These are phyloP conservation scores for Cetoscarus ocellatus DNA, from an alignment of 2,797 vertebrate genomes.

Conservation along the genomic window DNA sequence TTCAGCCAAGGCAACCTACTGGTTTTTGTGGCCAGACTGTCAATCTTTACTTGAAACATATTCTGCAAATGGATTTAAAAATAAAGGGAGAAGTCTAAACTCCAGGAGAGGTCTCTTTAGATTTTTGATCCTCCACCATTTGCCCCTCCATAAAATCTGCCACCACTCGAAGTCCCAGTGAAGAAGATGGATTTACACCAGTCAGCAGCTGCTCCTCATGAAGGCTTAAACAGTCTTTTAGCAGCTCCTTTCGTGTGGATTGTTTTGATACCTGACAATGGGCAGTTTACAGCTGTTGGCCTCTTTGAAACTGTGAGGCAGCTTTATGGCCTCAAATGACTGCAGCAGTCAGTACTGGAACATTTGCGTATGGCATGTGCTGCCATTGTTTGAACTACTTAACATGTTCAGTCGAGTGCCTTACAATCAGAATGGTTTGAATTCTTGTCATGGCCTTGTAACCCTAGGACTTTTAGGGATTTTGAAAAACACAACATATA, in stretches of 20 bases:
- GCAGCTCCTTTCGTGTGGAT: neutral
- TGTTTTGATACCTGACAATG: conserved; percentile 34
- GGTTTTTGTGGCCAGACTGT: neutral
- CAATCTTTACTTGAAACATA: neutral
- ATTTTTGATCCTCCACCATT: neutral
- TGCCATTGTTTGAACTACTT: conserved; percentile 3
- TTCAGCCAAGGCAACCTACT: neutral
- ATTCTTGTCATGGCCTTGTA: neutral
- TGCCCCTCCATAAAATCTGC: neutral
- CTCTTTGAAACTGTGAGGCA: conserved; percentile 17
- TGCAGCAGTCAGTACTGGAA: neutral
- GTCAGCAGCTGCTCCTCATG: conserved; percentile 18
- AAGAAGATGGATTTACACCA: conserved; percentile 4
- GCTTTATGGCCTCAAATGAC: conserved; percentile 22
- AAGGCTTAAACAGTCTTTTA: conserved; percentile 16
- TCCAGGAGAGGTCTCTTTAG: neutral
- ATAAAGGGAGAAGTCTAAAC: neutral
- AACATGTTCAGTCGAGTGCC: neutral
- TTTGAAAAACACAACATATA: neutral
- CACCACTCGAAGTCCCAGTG: neutral
- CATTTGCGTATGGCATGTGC: conserved; percentile 18
- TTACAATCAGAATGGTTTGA: neutral
- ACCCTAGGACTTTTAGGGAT: neutral
- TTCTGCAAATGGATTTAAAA: neutral
- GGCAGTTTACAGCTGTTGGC: conserved; percentile 32